Conservation (phyloP, 1,140 invertebrate species). For the Lamellibrachia luymesi region DNA sequence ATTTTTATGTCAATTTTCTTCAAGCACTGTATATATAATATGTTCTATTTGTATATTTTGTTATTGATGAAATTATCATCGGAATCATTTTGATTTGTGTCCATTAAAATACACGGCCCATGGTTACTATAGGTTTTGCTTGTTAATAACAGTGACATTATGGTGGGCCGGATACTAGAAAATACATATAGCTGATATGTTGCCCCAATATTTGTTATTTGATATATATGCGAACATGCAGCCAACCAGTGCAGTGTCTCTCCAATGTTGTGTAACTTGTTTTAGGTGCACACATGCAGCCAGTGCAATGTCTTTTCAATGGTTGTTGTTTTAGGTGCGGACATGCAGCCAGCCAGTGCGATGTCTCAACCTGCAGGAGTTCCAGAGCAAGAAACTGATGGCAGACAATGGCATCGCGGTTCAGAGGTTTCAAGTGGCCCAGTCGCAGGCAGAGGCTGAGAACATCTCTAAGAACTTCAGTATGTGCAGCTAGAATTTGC, state of each 20-base stretch:
- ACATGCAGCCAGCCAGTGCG: constrained; percentile 47
- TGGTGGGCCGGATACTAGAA: too few species aligned
- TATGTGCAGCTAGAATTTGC: constrained; percentile 58
- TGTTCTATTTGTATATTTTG: too few species aligned
- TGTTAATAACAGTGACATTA: too few species aligned
- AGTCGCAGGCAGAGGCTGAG: constrained; percentile 69
- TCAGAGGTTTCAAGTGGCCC: constrained; percentile 89
- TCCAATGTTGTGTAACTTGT: too few species aligned
- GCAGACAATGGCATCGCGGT: constrained; percentile 84
- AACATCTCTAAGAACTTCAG: constrained; percentile 74
- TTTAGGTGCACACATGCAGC: too few species aligned
- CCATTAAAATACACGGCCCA: too few species aligned
- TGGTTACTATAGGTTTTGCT: too few species aligned
- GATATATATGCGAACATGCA: background rate
- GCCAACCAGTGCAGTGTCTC: constrained; percentile 62
- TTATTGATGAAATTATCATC: too few species aligned
- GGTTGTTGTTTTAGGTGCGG: constrained; percentile 21
- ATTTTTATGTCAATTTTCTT: too few species aligned
- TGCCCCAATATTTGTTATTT: constrained; percentile 17
- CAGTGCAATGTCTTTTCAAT: background rate
- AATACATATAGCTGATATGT: background rate
- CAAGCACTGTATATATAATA: too few species aligned
- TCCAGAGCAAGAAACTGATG: constrained; percentile 94
- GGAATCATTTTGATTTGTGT: too few species aligned
- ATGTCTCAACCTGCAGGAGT: constrained; percentile 91